phyloP scores from a whole-genome alignment of 2,888 invertebrate species.

The Nymphalis polychloros region DNA sequence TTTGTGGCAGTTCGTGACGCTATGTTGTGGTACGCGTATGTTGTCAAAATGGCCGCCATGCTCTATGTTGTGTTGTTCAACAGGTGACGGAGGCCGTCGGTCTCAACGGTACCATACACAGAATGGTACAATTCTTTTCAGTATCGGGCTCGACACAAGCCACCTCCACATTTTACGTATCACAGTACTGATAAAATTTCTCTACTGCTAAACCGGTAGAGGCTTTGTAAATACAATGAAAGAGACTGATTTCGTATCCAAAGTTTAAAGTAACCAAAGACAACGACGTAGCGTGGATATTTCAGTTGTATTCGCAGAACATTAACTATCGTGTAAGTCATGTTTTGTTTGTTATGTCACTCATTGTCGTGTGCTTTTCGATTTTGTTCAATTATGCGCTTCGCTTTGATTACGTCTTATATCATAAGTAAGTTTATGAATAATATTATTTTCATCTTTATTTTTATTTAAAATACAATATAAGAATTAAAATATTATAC shows the following conservation, averaged over 20 bases:
- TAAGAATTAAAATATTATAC: slow-evolving; percentile 33
- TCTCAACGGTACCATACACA: slow-evolving; percentile 83
- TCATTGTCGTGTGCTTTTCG: slow-evolving; percentile 80
- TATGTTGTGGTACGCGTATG: slow-evolving; percentile 44
- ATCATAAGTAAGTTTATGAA: slow-evolving; percentile 33
- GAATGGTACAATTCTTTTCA: slow-evolving; percentile 84
- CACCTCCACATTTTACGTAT: slow-evolving; percentile 84
- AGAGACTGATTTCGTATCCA: slow-evolving; percentile 78
- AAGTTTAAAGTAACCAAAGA: slow-evolving; percentile 75
- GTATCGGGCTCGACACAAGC: slow-evolving; percentile 83
- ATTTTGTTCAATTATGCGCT: slow-evolving; percentile 68
- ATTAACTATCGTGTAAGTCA: slow-evolving; percentile 79
- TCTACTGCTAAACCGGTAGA: slow-evolving; percentile 58
- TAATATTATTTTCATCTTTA: slow-evolving; percentile 32
- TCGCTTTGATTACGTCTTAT: slow-evolving; percentile 56
- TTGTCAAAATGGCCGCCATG: slow-evolving; percentile 63
- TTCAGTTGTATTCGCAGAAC: slow-evolving; percentile 72
- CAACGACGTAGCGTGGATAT: slow-evolving; percentile 66
- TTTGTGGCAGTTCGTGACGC: slow-evolving; percentile 36
- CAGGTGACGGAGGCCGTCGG: slow-evolving; percentile 84
- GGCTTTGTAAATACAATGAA: slow-evolving; percentile 76
- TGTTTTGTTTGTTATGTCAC: slow-evolving; percentile 80
- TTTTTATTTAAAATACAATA: slow-evolving; percentile 29
- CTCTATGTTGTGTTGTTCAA: slow-evolving; percentile 80
- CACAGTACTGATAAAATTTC: slow-evolving; percentile 77